Conservation (phyloP, 2,888 invertebrate genomes). For the Limnephilus auricula region DNA sequence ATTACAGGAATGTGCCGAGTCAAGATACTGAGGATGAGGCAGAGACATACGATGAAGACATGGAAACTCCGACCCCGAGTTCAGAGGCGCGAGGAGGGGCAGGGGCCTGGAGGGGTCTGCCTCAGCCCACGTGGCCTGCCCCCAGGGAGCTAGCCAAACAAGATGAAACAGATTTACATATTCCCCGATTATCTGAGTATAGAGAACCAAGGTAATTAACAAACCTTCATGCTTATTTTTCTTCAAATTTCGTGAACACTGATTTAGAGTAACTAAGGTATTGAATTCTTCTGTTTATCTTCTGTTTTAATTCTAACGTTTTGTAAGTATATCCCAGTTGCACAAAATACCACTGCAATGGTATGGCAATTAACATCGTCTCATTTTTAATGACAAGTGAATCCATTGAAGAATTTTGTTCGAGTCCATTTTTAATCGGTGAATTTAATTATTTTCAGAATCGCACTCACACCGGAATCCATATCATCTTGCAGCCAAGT, state of each 20-base stretch:
- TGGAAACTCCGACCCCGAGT: conserved; percentile 71
- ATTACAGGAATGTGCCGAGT: conserved; percentile 85
- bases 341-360: not conserved
- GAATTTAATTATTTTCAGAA: conserved; percentile 69
- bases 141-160: conserved; percentile 48
- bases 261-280: not conserved
- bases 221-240: not conserved
- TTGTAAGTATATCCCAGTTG: not conserved
- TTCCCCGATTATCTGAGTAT: conserved; percentile 80
- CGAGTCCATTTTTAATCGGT: not conserved
- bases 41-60: conserved; percentile 73
- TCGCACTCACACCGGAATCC: conserved; percentile 75
- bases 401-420: not conserved
- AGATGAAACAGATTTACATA: conserved; percentile 80
- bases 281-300: not conserved
- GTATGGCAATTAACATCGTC: not conserved
- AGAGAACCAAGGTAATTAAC: conserved; percentile 77
- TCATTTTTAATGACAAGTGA: not conserved
- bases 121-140: conserved; percentile 66
- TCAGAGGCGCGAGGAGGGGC: conserved; percentile 71
- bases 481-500: conserved; percentile 78
- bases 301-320: not conserved
- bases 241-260: not conserved
- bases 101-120: conserved; percentile 69
- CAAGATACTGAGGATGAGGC: conserved; percentile 83